Evolutionary conservation across 1,140 invertebrate genomes (phyloP).

Genomic region (Dinoponera quadriceps): DNA sequence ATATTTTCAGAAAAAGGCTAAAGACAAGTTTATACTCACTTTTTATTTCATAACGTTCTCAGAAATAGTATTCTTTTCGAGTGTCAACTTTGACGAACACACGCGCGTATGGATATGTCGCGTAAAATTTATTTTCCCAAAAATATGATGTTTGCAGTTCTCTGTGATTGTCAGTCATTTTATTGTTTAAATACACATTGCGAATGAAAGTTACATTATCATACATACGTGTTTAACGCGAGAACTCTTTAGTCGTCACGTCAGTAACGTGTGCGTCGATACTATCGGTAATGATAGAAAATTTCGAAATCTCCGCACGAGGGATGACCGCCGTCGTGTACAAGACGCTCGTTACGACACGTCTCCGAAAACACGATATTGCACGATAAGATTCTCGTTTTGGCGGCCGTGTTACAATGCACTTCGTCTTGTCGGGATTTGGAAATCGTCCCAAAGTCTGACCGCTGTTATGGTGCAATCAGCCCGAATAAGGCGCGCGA

Average conservation of each 20-base stretch:
- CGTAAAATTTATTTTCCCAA: not conserved
- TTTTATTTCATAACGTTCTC: constrained; percentile 12
- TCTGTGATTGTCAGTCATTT: constrained; percentile 4
- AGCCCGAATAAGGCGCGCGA: constrained; percentile 67
- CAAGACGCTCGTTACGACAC: constrained; percentile 39
- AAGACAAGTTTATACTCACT: not conserved
- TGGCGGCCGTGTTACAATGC: constrained; percentile 50
- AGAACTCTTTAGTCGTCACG: not conserved
- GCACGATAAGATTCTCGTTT: constrained; percentile 56
- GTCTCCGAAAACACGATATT: constrained; percentile 63
- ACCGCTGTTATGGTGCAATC: constrained; percentile 72
- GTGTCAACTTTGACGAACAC: not conserved
- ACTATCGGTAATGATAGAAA: constrained; percentile 45
- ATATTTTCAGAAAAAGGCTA: not conserved
- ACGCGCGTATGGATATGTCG: no score
- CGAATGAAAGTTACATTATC: not conserved
- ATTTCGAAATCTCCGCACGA: constrained; percentile 16
- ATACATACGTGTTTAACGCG: not conserved
- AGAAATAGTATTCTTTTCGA: constrained; percentile 24
- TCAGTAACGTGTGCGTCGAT: constrained; percentile 23
- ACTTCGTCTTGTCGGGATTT: constrained; percentile 61
- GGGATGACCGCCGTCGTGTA: not conserved
- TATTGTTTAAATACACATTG: not conserved
- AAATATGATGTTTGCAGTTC: not conserved
- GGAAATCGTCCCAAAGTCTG: constrained; percentile 59